A percentile compares a stretch with the other conserved stretches of the same genome.
Conservation (phyloP, 1,140 invertebrate species). For the Lepeophtheirus salmonis region DNA sequence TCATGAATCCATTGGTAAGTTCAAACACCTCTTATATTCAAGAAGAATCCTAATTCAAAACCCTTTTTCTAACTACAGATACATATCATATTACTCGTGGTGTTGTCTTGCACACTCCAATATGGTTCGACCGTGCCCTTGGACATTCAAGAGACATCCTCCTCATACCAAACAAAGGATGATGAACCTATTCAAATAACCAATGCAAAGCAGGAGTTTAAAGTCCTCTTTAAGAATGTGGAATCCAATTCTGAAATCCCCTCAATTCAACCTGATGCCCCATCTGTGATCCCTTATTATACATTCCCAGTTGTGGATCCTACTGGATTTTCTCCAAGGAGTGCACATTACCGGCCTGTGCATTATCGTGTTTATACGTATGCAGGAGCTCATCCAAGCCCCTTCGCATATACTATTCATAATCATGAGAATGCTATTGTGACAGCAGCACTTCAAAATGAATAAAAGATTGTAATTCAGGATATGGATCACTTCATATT, state of each 20-base stretch:
- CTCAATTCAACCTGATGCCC: background rate
- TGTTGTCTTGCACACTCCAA: too few species aligned
- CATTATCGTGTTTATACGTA: background rate
- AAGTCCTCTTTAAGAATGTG: background rate
- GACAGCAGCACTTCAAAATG: too few species aligned
- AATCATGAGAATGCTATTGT: background rate
- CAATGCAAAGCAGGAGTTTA: background rate
- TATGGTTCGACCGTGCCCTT: too few species aligned
- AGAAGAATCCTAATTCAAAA: background rate
- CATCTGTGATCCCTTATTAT: background rate
- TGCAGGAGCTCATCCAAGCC: background rate
- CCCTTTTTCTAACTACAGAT: background rate
- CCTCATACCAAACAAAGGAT: background rate
- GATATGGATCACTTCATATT: too few species aligned
- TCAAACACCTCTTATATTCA: background rate
- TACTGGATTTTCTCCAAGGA: background rate
- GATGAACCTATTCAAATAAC: background rate
- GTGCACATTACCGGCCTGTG: background rate
- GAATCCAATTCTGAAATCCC: background rate
- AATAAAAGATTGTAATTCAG: too few species aligned
- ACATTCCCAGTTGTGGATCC: background rate
- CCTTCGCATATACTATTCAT: background rate
- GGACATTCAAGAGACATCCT: background rate
- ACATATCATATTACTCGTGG: background rate
- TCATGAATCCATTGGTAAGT: background rate